phyloP scores from a whole-genome alignment of 1,140 invertebrate species.

The Rhyacophila brunnea region DNA sequence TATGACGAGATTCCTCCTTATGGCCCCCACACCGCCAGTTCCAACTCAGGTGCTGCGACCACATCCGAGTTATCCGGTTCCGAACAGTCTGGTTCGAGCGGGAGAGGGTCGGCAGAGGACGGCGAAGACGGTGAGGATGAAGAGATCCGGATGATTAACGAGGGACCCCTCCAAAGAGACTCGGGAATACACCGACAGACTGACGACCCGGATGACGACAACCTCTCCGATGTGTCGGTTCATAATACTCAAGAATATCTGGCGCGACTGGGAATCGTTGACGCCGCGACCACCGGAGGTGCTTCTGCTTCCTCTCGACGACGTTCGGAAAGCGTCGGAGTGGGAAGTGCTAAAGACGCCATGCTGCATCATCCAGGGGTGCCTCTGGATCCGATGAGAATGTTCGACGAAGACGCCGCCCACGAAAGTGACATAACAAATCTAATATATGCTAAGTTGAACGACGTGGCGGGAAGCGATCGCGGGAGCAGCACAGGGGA shows the following conservation, averaged over 20 bases:
- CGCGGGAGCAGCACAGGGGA: slow-evolving; percentile 66
- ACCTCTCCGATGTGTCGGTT: slow-evolving; percentile 85
- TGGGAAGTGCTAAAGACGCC: slow-evolving; percentile 51
- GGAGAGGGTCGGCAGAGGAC: slow-evolving; percentile 91
- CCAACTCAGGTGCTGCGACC: slow-evolving; percentile 78
- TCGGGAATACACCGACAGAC: slow-evolving; percentile 64
- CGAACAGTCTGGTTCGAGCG: slow-evolving; percentile 91
- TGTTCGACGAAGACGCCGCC: slow-evolving; percentile 84
- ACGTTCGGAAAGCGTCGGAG: slow-evolving; percentile 57
- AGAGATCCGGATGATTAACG: slow-evolving; percentile 97
- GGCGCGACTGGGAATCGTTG: slow-evolving; percentile 88
- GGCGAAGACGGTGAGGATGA: slow-evolving; percentile 91
- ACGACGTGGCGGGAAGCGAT: slow-evolving; percentile 70
- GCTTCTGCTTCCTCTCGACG: slow-evolving; percentile 59
- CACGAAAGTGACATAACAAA: slow-evolving; percentile 86
- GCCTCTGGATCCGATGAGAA: slow-evolving; percentile 78
- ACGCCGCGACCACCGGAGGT: slow-evolving; percentile 58
- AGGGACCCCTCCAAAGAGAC: slow-evolving; percentile 75
- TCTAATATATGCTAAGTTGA: slow-evolving; percentile 86
- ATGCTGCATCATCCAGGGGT: slow-evolving; percentile 58
- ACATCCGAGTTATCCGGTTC: slow-evolving; percentile 87
- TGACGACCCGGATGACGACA: slow-evolving; percentile 71
- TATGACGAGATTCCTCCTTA: slow-evolving; percentile 91
- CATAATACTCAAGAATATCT: slow-evolving; percentile 96
- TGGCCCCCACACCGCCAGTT: slow-evolving; percentile 68